Evolutionary conservation across 2,888 invertebrate genomes (phyloP), one percentile per base, ranked within the genome.

Genomic region (Sarcophaga caerulescens): DNA sequence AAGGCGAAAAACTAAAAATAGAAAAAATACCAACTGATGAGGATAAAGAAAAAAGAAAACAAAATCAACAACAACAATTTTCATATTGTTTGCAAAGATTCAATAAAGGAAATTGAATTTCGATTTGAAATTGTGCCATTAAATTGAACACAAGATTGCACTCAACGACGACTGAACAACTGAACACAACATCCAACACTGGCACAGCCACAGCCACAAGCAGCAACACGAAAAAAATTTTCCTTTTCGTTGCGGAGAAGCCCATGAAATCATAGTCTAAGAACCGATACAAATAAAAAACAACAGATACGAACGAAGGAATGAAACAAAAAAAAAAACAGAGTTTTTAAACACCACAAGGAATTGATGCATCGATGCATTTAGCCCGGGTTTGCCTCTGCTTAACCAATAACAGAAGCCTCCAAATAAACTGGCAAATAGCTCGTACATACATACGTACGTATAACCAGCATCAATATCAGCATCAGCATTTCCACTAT

Each of bases 121-220:
- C 89, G 88, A 88, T 88, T 88, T 88, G 87, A 86, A 87, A 88
- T 87, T 87, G 89, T 85, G 89, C 88, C 88, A 88, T 88, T 89
- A 89, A 89, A 89, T 89, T 88, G 89, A 88, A 89, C 89, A 89
- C 87, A 89, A 89, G 87, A 89, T 89, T 89, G 89, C 89, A 89
- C 89, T 89, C 89, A 89, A 85, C 85, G 66, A 60, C 35, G 35
- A 35, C 35, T 35, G 35, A 35, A 35, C 35, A 35, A 35, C 65
- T 62, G 66, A 63, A 47, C 59, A 66, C 70, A 66, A 60, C 25
- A 66, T 2, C n/a, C 65, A 62, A 35, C 11, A 44, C 25, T 63
- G 17, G 6, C 60, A 75, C 62, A 52, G 23, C n/a, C 68, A 35
- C 19, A 63, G n/a, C n/a, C 70, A 66, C 59, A 45, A 45, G 63